Evolutionary conservation across 1,140 invertebrate genomes (phyloP).

Genomic region (Lethrus apterus): DNA sequence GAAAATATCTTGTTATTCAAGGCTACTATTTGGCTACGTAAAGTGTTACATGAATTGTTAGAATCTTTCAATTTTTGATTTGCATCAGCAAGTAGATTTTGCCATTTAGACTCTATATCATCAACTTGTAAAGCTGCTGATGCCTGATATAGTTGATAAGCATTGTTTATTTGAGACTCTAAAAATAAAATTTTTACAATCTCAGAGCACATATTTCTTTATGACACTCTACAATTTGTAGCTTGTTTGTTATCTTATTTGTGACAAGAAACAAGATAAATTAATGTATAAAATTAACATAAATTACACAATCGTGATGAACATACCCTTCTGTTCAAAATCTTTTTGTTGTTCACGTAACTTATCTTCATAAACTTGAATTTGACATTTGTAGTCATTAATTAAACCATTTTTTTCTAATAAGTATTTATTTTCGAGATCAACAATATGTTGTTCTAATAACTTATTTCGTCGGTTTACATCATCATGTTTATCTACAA

Average conservation of each 20-base stretch:
- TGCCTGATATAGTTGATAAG: conserved; percentile 16
- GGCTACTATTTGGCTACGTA: conserved; percentile 14
- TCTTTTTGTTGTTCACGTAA: too few species aligned
- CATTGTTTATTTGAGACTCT: conserved; percentile 10
- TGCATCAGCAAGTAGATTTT: conserved; percentile 11
- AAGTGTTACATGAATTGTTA: conserved; percentile 12
- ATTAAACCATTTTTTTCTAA: too few species aligned
- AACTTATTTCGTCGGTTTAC: too few species aligned
- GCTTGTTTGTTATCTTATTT: conserved; percentile 2
- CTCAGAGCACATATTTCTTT: conserved; percentile 7
- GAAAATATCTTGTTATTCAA: conserved; percentile 1
- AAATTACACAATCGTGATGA: background rate
- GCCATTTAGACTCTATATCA: conserved; percentile 12
- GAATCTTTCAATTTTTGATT: conserved; percentile 16
- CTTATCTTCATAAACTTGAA: too few species aligned
- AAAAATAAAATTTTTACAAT: background rate
- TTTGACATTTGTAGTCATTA: too few species aligned
- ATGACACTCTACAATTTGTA: conserved; percentile 1
- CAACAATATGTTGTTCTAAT: too few species aligned
- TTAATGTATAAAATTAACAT: background rate
- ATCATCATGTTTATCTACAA: too few species aligned
- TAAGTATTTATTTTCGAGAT: too few species aligned
- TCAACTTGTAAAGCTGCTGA: conserved; percentile 14
- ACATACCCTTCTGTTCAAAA: background rate
- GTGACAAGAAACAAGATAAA: background rate